These are phyloP conservation scores for Actenoides hombroni DNA, from an alignment of 2,113 vertebrate species.

Conservation along the genomic window DNA sequence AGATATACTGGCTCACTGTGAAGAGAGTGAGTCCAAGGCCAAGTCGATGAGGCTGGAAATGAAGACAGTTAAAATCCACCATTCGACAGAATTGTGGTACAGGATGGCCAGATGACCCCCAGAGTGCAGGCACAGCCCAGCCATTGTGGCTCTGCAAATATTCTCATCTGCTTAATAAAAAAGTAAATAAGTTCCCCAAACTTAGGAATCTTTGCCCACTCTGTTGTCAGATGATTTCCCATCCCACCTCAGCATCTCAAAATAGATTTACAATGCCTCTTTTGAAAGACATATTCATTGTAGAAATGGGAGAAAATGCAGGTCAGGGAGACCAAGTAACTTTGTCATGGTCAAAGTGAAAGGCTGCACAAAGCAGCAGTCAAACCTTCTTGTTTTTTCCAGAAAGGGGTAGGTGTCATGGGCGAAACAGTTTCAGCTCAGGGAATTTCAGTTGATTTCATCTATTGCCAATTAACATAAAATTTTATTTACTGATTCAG, in stretches of 20 bases:
- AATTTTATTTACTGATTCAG: neutral
- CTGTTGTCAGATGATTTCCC: neutral
- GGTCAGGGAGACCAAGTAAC: too few relatives aligned
- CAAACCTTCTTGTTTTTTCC: too few relatives aligned
- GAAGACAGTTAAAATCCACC: neutral
- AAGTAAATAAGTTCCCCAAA: neutral
- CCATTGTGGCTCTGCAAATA: neutral
- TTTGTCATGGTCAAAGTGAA: too few relatives aligned
- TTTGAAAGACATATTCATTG: too few relatives aligned
- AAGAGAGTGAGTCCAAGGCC: neutral
- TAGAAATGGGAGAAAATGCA: too few relatives aligned
- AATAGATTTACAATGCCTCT: neutral
- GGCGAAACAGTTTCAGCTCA: neutral
- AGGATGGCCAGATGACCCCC: neutral
- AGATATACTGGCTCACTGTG: neutral
- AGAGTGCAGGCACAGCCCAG: neutral
- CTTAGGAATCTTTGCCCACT: neutral
- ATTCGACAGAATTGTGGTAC: neutral
- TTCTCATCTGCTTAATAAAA: neutral
- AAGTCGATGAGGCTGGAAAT: neutral
- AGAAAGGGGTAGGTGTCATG: too few relatives aligned
- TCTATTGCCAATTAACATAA: neutral
- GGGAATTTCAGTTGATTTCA: neutral
- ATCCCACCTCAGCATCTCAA: neutral
- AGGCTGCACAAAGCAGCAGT: too few relatives aligned